These are phyloP conservation scores for Lamellibrachia satsuma DNA, from an alignment of 2,888 invertebrate species.

Conservation along the genomic window DNA sequence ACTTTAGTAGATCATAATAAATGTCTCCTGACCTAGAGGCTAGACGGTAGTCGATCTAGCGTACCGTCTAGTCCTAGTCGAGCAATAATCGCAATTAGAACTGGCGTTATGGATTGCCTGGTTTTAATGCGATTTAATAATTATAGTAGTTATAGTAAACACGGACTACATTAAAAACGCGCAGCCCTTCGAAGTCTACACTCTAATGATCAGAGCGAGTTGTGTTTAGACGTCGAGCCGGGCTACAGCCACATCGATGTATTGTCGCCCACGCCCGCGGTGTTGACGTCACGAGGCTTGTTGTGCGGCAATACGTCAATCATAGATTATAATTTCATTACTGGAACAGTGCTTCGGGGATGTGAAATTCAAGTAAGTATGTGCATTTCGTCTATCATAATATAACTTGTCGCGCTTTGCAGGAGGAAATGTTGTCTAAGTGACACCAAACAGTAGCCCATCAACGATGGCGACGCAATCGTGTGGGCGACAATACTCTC, in stretches of 20 bases:
- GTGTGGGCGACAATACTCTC: not conserved
- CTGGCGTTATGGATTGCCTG: too few species aligned
- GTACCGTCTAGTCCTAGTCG: too few species aligned
- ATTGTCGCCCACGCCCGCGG: not conserved
- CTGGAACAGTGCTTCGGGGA: conserved; percentile 13
- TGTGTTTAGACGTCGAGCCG: not conserved
- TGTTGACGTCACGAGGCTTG: not conserved
- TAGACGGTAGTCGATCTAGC: too few species aligned
- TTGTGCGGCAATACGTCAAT: conserved; percentile 2
- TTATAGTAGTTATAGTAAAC: too few species aligned
- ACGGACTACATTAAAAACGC: too few species aligned
- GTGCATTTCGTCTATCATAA: conserved; percentile 1
- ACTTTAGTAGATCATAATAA: too few species aligned
- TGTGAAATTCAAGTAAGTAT: conserved; percentile 1
- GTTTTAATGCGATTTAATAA: too few species aligned
- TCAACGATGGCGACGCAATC: not conserved
- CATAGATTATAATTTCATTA: conserved; percentile 17
- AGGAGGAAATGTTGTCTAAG: not conserved
- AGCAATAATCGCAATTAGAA: too few species aligned
- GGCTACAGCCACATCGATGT: not conserved
- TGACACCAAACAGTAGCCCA: not conserved
- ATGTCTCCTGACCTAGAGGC: too few species aligned
- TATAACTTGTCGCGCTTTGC: not conserved
- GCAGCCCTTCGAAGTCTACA: not conserved
- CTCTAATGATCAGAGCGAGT: not conserved